A percentile compares a stretch with the other conserved stretches of the same genome.
Evolutionary conservation across 2,113 vertebrate genomes (phyloP).

Genomic region (Dryoscopus gambensis): DNA sequence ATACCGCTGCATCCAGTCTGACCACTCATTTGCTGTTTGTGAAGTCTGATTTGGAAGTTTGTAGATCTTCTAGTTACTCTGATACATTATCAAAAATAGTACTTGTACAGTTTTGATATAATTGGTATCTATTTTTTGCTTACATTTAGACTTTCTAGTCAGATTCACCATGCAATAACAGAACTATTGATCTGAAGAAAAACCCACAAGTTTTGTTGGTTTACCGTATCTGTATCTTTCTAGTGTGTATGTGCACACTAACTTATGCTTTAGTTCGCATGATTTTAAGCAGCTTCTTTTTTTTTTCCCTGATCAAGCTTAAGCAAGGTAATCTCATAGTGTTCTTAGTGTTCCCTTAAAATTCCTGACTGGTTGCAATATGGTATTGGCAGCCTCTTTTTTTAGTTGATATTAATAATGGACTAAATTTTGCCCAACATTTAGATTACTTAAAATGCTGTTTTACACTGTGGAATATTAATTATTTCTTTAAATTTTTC

Average conservation of each 20-base stretch:
- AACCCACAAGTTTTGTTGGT: background rate
- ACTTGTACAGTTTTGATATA: background rate
- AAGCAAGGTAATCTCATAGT: background rate
- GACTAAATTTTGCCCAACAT: background rate
- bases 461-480: background rate
- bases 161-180: background rate
- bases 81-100: background rate
- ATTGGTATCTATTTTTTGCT: background rate
- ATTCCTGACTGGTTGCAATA: background rate
- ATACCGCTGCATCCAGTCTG: background rate
- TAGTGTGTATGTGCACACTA: background rate
- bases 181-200: background rate
- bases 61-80: background rate
- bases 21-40: background rate
- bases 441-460: background rate
- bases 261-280: rapidly evolving
- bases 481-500: background rate
- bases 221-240: background rate
- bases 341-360: background rate
- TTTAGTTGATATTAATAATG: background rate
- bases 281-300: background rate
- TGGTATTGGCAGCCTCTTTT: background rate
- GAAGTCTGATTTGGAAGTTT: background rate
- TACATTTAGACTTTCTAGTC: background rate
- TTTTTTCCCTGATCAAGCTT: background rate